Conservation (phyloP, 2,888 invertebrate genomes). For the Diabrotica balteata region DNA sequence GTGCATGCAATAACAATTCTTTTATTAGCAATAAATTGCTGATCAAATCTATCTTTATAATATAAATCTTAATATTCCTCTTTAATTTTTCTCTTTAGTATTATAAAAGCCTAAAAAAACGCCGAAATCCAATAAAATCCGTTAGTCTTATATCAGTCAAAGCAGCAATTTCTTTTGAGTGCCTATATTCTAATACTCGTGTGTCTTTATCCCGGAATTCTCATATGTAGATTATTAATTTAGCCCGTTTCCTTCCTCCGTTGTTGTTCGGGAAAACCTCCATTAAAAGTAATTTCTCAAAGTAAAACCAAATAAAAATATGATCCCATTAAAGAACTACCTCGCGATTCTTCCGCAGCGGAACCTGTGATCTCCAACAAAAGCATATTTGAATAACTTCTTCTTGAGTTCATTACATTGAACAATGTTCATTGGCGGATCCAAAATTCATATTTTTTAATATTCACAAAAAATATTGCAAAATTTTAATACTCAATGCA, state of each 20-base stretch:
- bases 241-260: conserved; percentile 24
- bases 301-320: conserved; percentile 49
- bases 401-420: conserved; percentile 56
- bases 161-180: conserved; percentile 23
- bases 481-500: no score
- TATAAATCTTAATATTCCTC: no score
- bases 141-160: conserved; percentile 9
- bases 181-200: conserved; percentile 18
- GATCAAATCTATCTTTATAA: no score
- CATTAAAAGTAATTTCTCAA: conserved; percentile 44
- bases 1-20: no score
- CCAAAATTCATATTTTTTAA: not conserved
- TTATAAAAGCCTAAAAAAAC: not conserved
- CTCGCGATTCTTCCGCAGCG: conserved; percentile 38
- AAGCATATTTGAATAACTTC: conserved; percentile 50
- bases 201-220: conserved; percentile 26
- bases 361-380: conserved; percentile 51
- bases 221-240: conserved; percentile 35
- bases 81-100: no score
- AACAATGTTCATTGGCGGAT: conserved; percentile 40
- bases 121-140: conserved; percentile 9
- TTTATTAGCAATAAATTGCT: no score
- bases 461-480: no score
- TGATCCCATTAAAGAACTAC: conserved; percentile 45
- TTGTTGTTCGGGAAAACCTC: conserved; percentile 31